A percentile compares a stretch with the other conserved stretches of the same genome.
Evolutionary conservation across 2,113 vertebrate species (phyloP).

Genomic region (Alces alces): DNA sequence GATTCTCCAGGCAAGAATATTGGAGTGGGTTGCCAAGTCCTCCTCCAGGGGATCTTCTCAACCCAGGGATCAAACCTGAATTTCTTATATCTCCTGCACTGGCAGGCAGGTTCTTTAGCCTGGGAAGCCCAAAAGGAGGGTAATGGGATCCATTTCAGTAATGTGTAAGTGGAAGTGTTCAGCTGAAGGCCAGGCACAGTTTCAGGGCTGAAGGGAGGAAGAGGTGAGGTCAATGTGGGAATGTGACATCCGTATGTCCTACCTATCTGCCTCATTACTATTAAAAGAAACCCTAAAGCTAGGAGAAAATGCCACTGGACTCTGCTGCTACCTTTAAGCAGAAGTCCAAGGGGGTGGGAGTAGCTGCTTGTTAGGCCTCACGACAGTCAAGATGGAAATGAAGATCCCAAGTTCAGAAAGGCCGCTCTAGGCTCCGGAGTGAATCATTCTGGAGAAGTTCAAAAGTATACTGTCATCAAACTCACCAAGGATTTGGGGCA

Average conservation of each 20-base stretch:
- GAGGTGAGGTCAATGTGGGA: fast-evolving
- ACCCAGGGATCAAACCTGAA: background rate
- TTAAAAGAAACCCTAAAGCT: background rate
- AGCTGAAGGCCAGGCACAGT: too few species aligned
- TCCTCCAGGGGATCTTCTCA: background rate
- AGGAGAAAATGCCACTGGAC: background rate
- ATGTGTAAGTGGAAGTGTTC: fast-evolving
- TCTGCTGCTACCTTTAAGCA: background rate
- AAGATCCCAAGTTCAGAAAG: background rate
- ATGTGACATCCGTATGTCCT: background rate
- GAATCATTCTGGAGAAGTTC: background rate
- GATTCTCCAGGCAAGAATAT: background rate
- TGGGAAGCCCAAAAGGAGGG: background rate
- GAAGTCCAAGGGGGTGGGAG: background rate
- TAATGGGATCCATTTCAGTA: background rate
- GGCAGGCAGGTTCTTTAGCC: background rate
- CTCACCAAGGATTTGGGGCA: background rate
- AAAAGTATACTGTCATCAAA: too few species aligned
- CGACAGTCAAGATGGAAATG: fast-evolving
- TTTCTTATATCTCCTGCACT: background rate
- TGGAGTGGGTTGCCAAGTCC: background rate
- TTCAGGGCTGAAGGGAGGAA: background rate
- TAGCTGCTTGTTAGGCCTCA: background rate
- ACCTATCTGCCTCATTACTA: background rate
- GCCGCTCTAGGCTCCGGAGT: background rate